Evolutionary conservation across 2,113 vertebrate genomes (phyloP), one percentile per base, ranked within the genome.

Genomic region (Sinocyclocheilus rhinocerous): DNA sequence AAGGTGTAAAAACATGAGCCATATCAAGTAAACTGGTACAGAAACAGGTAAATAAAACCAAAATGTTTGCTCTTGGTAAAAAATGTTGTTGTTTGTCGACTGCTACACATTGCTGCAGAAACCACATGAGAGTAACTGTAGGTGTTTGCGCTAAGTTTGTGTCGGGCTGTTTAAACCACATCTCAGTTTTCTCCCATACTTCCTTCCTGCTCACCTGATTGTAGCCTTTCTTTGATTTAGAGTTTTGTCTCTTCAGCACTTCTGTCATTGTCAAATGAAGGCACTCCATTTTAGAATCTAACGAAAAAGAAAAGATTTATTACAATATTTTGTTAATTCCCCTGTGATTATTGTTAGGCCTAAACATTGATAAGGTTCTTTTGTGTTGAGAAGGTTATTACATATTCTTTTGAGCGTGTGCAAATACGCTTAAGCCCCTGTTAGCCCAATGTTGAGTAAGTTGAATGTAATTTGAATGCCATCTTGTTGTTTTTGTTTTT

Each of bases 181-280:
- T 16, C n/a, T 76, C 20, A 76, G 65, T 22, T 78, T 78, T 33
- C 50, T 57, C 24, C 39, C 29, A n/a, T 16, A 52, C 52, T 65
- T 79, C 84, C 85, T 89, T 84, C 82, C 82, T 89, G 85, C 18
- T 93, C 91, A 99, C 98, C 97, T 98, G 98, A 90, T 99, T 99
- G 91, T 96, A 99, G 83, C 96, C 95, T 75, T 97, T 98, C 92
- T 97, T 99, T 86, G 96, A 96, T 92, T 98, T 99, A 57, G 97
- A 95, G 89, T 96, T 98, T 81, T 99, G 98, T 88, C 98, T 96
- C 92, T 99, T 99, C 85, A 99, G 92, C 24, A 99, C 97, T 85
- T 99, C 97, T 0, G 96, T 98, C 93, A 97, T 92, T 4, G 95
- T 96, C 65, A 99, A 90, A 88, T 94, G 97, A 88, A 99, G 95